Percentiles rank a stretch among this genome's conserved stretches.
Evolutionary conservation across 2,113 vertebrate species (phyloP).

Genomic region (Lophura nycthemera): DNA sequence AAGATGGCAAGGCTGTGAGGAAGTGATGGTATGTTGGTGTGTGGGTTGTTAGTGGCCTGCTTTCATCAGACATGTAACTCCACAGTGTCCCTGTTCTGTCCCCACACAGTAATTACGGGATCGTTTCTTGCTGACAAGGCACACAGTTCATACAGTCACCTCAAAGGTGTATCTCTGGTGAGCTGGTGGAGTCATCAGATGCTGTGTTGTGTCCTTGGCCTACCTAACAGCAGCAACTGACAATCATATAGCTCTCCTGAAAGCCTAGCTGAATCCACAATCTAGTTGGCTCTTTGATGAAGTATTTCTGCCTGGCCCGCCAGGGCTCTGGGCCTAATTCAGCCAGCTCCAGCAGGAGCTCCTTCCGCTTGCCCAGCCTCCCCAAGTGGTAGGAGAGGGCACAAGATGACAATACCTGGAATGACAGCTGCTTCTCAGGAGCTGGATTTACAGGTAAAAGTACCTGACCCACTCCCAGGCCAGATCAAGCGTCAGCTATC

Average conservation of each 20-base stretch:
- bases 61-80: not conserved
- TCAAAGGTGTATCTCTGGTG: not conserved
- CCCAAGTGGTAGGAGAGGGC: not conserved
- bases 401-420: not conserved
- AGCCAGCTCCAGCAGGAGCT: not conserved
- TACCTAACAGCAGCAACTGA: not conserved
- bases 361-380: not conserved
- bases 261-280: not conserved
- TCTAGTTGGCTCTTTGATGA: not conserved
- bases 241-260: not conserved
- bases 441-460: not conserved
- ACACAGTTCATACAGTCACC: not conserved
- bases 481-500: not conserved
- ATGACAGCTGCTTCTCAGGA: not conserved
- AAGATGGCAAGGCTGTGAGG: not conserved
- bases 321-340: not conserved
- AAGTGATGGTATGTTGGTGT: accelerated
- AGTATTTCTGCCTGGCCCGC: not conserved
- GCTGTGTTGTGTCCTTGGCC: not conserved
- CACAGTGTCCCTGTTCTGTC: not conserved
- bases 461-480: not conserved
- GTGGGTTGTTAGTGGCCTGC: not conserved
- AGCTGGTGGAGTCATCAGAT: not conserved
- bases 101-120: not conserved
- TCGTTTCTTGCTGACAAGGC: not conserved